These are phyloP conservation scores for Neodon shergylaensis DNA, from an alignment of 2,113 vertebrate genomes.

Conservation along the genomic window DNA sequence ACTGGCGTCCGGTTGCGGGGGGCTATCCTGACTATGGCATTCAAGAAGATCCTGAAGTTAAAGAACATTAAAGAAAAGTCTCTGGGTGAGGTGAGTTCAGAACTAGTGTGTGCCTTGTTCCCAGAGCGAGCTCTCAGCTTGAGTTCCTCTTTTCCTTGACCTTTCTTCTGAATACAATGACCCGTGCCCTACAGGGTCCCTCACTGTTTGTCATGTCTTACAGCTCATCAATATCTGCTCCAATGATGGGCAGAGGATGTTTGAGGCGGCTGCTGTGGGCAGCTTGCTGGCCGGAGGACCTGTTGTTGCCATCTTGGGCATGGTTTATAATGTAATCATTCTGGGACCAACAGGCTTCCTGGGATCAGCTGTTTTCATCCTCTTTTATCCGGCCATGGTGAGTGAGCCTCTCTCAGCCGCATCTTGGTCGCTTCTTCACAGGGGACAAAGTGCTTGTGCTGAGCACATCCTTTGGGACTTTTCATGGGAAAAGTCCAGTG, in stretches of 20 bases:
- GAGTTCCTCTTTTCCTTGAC: background rate
- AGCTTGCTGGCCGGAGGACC: constrained; percentile 94
- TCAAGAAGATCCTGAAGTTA: constrained; percentile 94
- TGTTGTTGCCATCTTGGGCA: constrained; percentile 93
- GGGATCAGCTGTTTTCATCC: constrained; percentile 94
- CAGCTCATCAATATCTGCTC: constrained; percentile 96
- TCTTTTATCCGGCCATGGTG: constrained; percentile 97
- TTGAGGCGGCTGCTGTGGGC: constrained; percentile 94
- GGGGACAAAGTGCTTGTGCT: background rate
- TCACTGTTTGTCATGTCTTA: constrained; percentile 61
- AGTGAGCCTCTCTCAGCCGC: constrained; percentile 73
- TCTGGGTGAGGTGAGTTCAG: constrained; percentile 91
- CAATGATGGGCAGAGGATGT: constrained; percentile 94
- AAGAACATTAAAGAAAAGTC: constrained; percentile 94
- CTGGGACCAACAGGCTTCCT: constrained; percentile 94
- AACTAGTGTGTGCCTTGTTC: background rate
- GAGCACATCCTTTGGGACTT: constrained; percentile 1
- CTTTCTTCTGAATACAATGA: background rate
- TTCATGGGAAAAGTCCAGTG: background rate
- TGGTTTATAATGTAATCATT: constrained; percentile 92
- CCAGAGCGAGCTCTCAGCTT: background rate
- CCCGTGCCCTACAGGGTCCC: background rate
- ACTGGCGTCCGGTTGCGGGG: constrained; percentile 93
- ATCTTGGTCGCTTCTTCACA: background rate
- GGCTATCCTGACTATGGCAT: constrained; percentile 93